Base-by-base conservation (phyloP, 2,888 invertebrate species). In the Drosophila limbata region DNA sequence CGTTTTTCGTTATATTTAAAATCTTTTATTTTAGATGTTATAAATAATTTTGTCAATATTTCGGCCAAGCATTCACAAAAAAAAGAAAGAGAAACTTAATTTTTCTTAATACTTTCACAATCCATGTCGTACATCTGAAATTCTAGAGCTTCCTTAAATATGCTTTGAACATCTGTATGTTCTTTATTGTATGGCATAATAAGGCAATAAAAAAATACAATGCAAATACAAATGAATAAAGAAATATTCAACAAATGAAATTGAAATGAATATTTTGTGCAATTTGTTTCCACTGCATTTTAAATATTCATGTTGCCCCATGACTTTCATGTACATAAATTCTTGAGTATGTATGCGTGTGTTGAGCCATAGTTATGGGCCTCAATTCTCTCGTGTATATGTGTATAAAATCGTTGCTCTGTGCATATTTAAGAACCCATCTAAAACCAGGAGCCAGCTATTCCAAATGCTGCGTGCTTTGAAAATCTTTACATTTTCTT, bases 191-290 rank as follows among this genome's bases (percentile, higher is more conserved):
- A 45, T 53, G 1, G 39, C 31, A 39, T 28, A 50, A 51, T 25
- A 64, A 50, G 57, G 25, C 47, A 50, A 55, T 55, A 48, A 44
- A 61, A 48, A 56, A 48, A 50, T 64, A 50, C 67, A 61, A 44
- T 25, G 21, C 44, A 62, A 61, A 44, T 15, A 15, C 48, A 62
- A 61, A 63, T 59, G 39, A 64, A 10, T 35, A 17, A 44, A 45
- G 15, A 35, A 68, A 45, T 62, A 45, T 40, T 40, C 10, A 73
- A 67, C 50, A 77, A 79, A 71, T 66, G 72, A 81, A 86, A 84
- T 77, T 84, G 77, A 81, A 85, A 83, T 81, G 77, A 81, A 81
- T 84, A 81, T 84, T 85, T 81, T 71, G 78, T 76, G 65, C 50
- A 66, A 74, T 79, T 73, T 77, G 71, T 74, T 80, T 73, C 62